Base-by-base conservation (phyloP, 2,113 vertebrate genomes). In the Felis catus region DNA sequence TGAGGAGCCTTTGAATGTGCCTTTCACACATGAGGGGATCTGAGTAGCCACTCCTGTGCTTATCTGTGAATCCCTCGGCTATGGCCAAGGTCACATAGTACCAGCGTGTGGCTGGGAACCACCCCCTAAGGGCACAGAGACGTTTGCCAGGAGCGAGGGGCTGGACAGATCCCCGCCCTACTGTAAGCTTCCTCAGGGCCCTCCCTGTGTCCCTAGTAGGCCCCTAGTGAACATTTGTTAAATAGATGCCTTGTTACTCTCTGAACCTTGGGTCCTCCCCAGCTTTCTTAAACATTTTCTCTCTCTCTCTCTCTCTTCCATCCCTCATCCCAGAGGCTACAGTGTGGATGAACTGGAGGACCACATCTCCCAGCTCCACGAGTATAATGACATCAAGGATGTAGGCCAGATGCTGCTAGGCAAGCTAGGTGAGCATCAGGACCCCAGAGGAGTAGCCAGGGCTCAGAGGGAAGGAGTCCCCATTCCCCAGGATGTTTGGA, bases 341-440 rank as follows among this genome's bases (percentile, higher is more conserved):
- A 98, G 97, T 88, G 98, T 99, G 80, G 98, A 99, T 55, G 99
- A 99, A 95, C 89, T 99, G 97, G 99, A 99, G 70, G 96, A 98
- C 96, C 99, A 99, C 96, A 99, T 99, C 95, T 97, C 99, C 92
- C 98, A 99, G 97, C 99, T 99, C 84, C 99, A 99, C 2, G 99
- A 99, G 97, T 99, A 99, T 95, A 99, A 99, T 13, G 99, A 99
- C 96, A 99, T 99, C 92, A 99, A 99, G 98, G 99, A 99, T 96
- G 98, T 98, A 19, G 99, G 99, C 70, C 99, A 99, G 98, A 99
- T 99, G 97, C 99, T 99, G 68, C 98, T 99, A 48, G 99, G 99
- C 53, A 99, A 98, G 82, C 98, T 99, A 55, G 99, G 99, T 99
- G 99, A 99, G 99, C 95, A 65, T 71, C 31, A 45, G 39, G 10